Evolutionary conservation across 2,888 invertebrate species (phyloP).

Genomic region (Liopterus haemorrhoidalis): DNA sequence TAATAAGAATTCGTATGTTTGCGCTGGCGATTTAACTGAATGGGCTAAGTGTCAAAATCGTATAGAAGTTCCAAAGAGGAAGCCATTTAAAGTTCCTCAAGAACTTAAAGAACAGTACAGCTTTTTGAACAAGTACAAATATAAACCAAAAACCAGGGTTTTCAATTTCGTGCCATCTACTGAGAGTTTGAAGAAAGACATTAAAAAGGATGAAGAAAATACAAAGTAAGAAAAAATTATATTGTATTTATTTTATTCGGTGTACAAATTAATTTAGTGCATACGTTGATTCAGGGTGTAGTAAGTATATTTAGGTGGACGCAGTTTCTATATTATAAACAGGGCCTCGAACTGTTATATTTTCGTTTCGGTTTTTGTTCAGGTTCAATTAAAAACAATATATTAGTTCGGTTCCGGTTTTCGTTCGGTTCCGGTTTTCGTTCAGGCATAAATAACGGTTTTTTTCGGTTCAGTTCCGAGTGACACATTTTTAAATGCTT

Average conservation of each 20-base stretch:
- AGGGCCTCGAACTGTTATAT: no score
- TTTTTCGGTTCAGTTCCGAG: no score
- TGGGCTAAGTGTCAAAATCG: slow-evolving; percentile 82
- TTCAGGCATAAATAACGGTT: no score
- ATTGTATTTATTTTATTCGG: not conserved
- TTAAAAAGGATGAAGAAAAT: slow-evolving; percentile 40
- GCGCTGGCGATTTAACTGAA: slow-evolving; percentile 67
- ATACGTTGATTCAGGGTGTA: not conserved
- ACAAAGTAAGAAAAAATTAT: slow-evolving; percentile 36
- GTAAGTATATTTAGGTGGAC: no score
- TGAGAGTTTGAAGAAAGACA: slow-evolving; percentile 50
- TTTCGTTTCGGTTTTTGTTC: no score
- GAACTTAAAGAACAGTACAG: slow-evolving; percentile 51
- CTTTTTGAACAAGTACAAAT: slow-evolving; percentile 58
- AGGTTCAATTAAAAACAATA: no score
- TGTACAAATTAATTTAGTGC: no score
- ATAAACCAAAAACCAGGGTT: slow-evolving; percentile 52
- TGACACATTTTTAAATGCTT: no score
- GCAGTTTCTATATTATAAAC: no score
- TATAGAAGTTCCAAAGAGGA: slow-evolving; percentile 66
- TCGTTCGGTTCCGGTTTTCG: no score
- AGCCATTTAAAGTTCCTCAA: slow-evolving; percentile 61
- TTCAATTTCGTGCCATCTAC: slow-evolving; percentile 53
- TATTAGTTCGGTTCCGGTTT: no score
- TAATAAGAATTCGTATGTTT: slow-evolving; percentile 72